Base-by-base conservation (phyloP, 2,113 vertebrate genomes). In the Thalassoma bifasciatum region DNA sequence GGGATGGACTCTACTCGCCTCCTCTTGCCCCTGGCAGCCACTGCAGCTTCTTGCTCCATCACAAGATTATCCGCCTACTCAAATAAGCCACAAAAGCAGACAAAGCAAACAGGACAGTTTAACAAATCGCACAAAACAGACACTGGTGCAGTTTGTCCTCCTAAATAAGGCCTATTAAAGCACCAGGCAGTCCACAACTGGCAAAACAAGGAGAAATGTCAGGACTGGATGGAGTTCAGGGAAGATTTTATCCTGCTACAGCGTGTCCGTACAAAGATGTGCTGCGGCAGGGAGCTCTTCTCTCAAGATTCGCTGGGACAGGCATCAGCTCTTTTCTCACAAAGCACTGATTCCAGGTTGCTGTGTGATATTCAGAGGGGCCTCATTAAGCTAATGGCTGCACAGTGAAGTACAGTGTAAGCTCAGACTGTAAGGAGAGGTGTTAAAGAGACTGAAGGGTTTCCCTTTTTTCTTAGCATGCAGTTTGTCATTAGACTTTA, bases 41-140 rank as follows among this genome's bases (percentile, higher is more conserved):
- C 65, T 72, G 77, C 71, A 72, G 75, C 61, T 58, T 79, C 67
- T 65, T 72, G 38, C 56, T 86, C 75, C 71, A 78, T 65, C 77
- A 75, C 56, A 78, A 44, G 81, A 63, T 60, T 23, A 79, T 50
- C 79, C 84, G 42, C 86, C 86, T 85, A 91, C 84, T 66, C 79
- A 37, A 37, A 66, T 44, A 82, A 76, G 72, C 63, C 81, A 72
- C 69, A 80, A 74, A 80, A 37, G 75, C 52, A 87, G 51, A 83
- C 59, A 60, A 82, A 42, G 59, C 75, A 81, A 73, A 79, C 13
- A 70, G 73, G 63, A 77, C 74, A 74, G 64, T 81, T 86, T 75
- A 83, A 70, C 47, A 81, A 73, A 72, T 72, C 54, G 37, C 46
- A 74, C 8, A 62, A 26, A 69, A 54, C 57, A 50, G 51, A 74